Evolutionary conservation across 2,113 vertebrate genomes (phyloP), one percentile per base, ranked within the genome.

Genomic region (Natator depressus): DNA sequence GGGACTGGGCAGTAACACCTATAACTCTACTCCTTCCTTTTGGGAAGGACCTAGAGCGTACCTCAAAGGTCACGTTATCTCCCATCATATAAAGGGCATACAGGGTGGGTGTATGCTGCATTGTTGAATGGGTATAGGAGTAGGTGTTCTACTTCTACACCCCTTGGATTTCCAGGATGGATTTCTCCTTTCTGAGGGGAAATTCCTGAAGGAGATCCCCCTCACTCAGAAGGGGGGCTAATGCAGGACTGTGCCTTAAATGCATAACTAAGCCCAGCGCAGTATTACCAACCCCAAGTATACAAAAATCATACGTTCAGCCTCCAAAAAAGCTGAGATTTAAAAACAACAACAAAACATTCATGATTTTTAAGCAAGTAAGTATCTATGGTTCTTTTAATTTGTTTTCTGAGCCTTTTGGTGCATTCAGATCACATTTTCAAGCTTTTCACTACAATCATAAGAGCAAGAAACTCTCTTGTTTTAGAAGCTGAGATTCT

Each of bases 371-470:
- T 51, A 8, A 47, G 69, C 54, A 19, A 17, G 3, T 83, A 85
- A 79, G 17, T 20, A 93, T 89, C 89, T 84, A 22, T 35, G 93
- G 46, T 93, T 22, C 47, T 91, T 82, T n/a, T 1, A 1, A 47
- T 91, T 78, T 87, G 49, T 1, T 38, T 93, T 88, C 38, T 89
- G 78, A 96, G 81, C 78, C 35, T 94, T 94, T 92, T 92, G 91
- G 86, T n/a, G 65, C 86, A 35, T 20, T 55, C 82, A 81, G 19
- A 81, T 95, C 54, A 88, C 19, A 8, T 29, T 42, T 69, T 69
- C 35, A 38, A n/a, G 35, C 2, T 69, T 38, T 72, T 9, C 65
- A 38, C 65, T 72, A 72, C 17, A 38, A 72, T 72, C n/a, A 38
- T 72, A 38, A 38, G n/a, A 19, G 17, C 19, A 72, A 69, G 46